phyloP scores from a whole-genome alignment of 1,140 invertebrate genomes.

The Drosophila bocqueti region DNA sequence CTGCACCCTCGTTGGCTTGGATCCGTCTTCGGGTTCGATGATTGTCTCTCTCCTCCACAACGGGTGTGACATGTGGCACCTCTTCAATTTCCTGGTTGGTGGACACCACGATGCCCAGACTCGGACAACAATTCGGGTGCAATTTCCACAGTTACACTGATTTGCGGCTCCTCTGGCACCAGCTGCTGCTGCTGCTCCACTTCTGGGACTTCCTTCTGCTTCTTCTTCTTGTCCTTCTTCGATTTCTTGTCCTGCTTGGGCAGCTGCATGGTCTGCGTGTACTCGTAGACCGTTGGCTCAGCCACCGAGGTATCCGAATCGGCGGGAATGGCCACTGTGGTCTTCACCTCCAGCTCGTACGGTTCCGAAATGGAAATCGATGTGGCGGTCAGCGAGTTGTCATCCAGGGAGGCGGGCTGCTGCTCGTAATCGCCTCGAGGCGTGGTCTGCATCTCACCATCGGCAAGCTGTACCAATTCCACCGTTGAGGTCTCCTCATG shows the following conservation, averaged over 20 bases:
- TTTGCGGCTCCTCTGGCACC: slow-evolving; percentile 55
- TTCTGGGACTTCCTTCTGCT: slow-evolving; percentile 16
- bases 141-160: slow-evolving; percentile 78
- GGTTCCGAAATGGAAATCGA: slow-evolving; percentile 86
- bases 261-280: slow-evolving; percentile 77
- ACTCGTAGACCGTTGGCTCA: slow-evolving; percentile 76
- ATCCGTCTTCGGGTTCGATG: slow-evolving; percentile 21
- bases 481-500: slow-evolving; percentile 49
- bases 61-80: slow-evolving; percentile 49
- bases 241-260: slow-evolving; percentile 64
- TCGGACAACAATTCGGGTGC: slow-evolving; percentile 59
- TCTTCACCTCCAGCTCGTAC: slow-evolving; percentile 88
- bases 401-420: slow-evolving; percentile 60
- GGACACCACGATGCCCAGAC: slow-evolving; percentile 64
- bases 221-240: slow-evolving; percentile 55
- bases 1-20: slow-evolving; percentile 64
- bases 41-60: slow-evolving; percentile 8
- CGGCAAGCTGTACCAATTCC: slow-evolving; percentile 70
- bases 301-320: slow-evolving; percentile 79
- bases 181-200: slow-evolving; percentile 10
- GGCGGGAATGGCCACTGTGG: slow-evolving; percentile 87
- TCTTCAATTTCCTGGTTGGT: slow-evolving; percentile 69
- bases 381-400: slow-evolving; percentile 77
- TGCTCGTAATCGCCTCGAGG: slow-evolving; percentile 74
- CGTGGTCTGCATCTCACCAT: slow-evolving; percentile 85